Evolutionary conservation across 2,797 vertebrate genomes (phyloP).

Genomic region (Anabas testudineus): DNA sequence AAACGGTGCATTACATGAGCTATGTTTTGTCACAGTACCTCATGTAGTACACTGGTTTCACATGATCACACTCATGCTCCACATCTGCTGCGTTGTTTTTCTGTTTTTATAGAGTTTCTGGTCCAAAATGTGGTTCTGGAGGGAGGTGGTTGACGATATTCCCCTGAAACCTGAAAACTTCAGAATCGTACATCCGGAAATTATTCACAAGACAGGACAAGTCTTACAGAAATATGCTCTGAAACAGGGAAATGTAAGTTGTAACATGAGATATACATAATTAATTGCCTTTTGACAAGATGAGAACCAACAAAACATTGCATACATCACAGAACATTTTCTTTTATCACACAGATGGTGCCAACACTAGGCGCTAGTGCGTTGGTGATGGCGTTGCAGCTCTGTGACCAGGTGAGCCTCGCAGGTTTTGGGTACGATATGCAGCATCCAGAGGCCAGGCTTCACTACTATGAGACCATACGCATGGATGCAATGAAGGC

Average conservation of each 20-base stretch:
- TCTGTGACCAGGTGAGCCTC: slow-evolving; percentile 87
- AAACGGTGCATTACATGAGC: slow-evolving; percentile 44
- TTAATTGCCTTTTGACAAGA: background rate
- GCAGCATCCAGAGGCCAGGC: slow-evolving; percentile 78
- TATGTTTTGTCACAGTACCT: slow-evolving; percentile 4
- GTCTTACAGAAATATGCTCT: slow-evolving; percentile 74
- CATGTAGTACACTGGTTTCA: slow-evolving; percentile 6
- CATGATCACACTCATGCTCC: slow-evolving; percentile 23
- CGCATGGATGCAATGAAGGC: slow-evolving; percentile 82
- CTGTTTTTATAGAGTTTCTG: slow-evolving; percentile 85
- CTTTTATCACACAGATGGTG: slow-evolving; percentile 63
- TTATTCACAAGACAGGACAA: slow-evolving; percentile 78
- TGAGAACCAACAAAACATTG: background rate
- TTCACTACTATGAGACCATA: slow-evolving; percentile 86
- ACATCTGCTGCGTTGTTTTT: slow-evolving; percentile 5
- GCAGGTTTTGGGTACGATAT: slow-evolving; percentile 87
- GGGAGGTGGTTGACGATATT: slow-evolving; percentile 83
- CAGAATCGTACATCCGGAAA: slow-evolving; percentile 85
- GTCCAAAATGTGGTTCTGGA: slow-evolving; percentile 90
- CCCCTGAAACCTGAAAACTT: slow-evolving; percentile 82
- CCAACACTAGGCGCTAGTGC: slow-evolving; percentile 84
- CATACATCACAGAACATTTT: background rate
- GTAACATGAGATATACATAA: background rate
- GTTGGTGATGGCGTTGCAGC: slow-evolving; percentile 83
- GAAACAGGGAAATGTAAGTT: slow-evolving; percentile 74